phyloP scores from a whole-genome alignment of 1,140 invertebrate genomes.

The Zophobas morio region DNA sequence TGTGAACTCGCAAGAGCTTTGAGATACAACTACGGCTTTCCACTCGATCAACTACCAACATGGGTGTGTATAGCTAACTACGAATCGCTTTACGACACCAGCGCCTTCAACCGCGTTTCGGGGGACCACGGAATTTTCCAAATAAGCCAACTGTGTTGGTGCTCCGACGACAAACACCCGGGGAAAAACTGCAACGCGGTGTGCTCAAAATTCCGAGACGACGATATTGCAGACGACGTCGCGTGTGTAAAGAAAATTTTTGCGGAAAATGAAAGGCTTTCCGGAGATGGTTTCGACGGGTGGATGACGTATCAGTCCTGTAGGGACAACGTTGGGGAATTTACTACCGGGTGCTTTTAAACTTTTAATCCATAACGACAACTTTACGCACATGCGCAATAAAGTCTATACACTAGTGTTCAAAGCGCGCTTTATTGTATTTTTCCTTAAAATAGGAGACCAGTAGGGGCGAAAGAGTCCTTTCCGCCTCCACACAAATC shows the following conservation, averaged over 20 bases:
- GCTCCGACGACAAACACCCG: slow-evolving; percentile 10
- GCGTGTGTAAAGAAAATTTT: slow-evolving; percentile 30
- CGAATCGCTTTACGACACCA: slow-evolving; percentile 22
- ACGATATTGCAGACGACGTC: slow-evolving; percentile 17
- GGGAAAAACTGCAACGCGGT: slow-evolving; percentile 18
- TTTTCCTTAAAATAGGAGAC: slow-evolving; percentile 38
- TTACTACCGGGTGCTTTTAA: no score
- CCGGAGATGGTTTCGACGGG: slow-evolving; percentile 16
- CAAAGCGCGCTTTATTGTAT: slow-evolving; percentile 31
- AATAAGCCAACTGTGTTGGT: slow-evolving; percentile 31
- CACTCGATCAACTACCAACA: slow-evolving; percentile 16
- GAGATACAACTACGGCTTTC: slow-evolving; percentile 9
- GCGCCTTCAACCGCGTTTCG: background rate
- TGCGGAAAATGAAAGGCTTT: slow-evolving; percentile 5
- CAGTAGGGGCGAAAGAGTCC: slow-evolving; percentile 18
- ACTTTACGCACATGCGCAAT: no score
- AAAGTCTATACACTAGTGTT: background rate
- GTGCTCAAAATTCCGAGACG: slow-evolving; percentile 22
- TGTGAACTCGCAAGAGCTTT: slow-evolving; percentile 36
- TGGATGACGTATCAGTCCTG: no score
- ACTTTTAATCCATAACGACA: no score
- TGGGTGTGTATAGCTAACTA: slow-evolving; percentile 31
- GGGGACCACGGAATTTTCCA: slow-evolving; percentile 31
- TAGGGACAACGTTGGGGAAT: no score
- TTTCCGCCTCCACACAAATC: slow-evolving; percentile 35